phyloP scores from a whole-genome alignment of 2,797 vertebrate species.

The Lindbergichthys nudifrons region DNA sequence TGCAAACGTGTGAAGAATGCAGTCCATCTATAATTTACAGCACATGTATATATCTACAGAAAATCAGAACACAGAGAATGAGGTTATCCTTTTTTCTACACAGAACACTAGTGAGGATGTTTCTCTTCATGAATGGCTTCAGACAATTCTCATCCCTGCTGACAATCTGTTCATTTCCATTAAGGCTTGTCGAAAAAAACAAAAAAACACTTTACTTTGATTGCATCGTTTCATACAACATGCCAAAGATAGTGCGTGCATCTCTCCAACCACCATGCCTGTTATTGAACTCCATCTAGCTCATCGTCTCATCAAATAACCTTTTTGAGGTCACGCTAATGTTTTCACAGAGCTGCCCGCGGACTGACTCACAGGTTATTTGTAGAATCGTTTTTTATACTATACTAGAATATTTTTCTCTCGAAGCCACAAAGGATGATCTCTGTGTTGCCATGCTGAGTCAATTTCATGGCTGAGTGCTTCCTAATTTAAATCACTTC shows the following conservation, averaged over 20 bases:
- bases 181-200: neutral
- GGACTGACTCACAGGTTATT: constrained; percentile 59
- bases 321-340: constrained; percentile 61
- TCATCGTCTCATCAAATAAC: constrained; percentile 44
- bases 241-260: constrained; percentile 17
- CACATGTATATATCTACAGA: neutral
- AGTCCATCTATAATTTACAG: neutral
- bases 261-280: constrained; percentile 19
- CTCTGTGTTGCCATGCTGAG: constrained; percentile 12
- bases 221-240: constrained; percentile 27
- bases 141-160: constrained; percentile 15
- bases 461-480: neutral
- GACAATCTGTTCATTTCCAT: neutral
- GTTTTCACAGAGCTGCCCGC: constrained; percentile 58
- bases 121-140: neutral
- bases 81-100: neutral
- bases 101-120: neutral
- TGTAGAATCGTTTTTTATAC: constrained; percentile 54
- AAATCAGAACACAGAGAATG: neutral
- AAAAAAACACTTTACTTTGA: constrained; percentile 15
- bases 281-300: constrained; percentile 39
- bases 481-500: constrained; percentile 30
- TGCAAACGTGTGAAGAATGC: neutral
- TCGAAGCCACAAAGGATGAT: constrained; percentile 36
- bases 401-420: constrained; percentile 30